A percentile compares a stretch with the other conserved stretches of the same genome.
These are phyloP conservation scores for Syngnathoides biaculeatus DNA, from an alignment of 2,113 vertebrate genomes.

Conservation along the genomic window DNA sequence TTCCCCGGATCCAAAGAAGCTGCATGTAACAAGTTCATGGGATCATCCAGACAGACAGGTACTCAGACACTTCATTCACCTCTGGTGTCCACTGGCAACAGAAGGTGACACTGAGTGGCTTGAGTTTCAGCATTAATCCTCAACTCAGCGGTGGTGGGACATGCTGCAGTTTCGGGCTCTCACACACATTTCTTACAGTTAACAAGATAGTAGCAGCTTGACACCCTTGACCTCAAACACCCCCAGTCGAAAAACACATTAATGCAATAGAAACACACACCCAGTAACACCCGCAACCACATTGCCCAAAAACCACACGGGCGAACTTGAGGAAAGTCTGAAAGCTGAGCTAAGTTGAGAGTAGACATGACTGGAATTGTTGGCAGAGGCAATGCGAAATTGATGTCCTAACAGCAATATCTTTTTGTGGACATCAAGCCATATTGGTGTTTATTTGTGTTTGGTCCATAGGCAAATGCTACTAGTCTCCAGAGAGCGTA, in stretches of 20 bases:
- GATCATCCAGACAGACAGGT: slow-evolving; percentile 66
- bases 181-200: slow-evolving; percentile 31
- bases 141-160: slow-evolving; percentile 41
- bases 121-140: slow-evolving; percentile 40
- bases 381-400: background rate
- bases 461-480: slow-evolving; percentile 17
- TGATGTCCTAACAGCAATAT: background rate
- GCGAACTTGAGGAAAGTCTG: background rate
- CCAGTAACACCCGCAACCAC: slow-evolving; percentile 36
- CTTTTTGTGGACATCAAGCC: background rate
- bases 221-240: slow-evolving; percentile 55
- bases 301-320: slow-evolving; percentile 23
- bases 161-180: slow-evolving; percentile 20
- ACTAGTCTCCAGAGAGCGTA: slow-evolving; percentile 18
- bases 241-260: slow-evolving; percentile 31
- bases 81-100: slow-evolving; percentile 47
- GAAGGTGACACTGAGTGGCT: slow-evolving; percentile 37
- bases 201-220: slow-evolving; percentile 26
- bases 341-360: slow-evolving; percentile 5
- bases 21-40: slow-evolving; percentile 53
- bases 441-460: slow-evolving; percentile 15
- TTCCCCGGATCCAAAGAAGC: slow-evolving; percentile 54
- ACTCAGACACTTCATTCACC: slow-evolving; percentile 60
- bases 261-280: slow-evolving; percentile 38
- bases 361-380: slow-evolving; percentile 20